A percentile compares a stretch with the other conserved stretches of the same genome.
Evolutionary conservation across 2,888 invertebrate genomes (phyloP).

Genomic region (Xanthorhoe designata): DNA sequence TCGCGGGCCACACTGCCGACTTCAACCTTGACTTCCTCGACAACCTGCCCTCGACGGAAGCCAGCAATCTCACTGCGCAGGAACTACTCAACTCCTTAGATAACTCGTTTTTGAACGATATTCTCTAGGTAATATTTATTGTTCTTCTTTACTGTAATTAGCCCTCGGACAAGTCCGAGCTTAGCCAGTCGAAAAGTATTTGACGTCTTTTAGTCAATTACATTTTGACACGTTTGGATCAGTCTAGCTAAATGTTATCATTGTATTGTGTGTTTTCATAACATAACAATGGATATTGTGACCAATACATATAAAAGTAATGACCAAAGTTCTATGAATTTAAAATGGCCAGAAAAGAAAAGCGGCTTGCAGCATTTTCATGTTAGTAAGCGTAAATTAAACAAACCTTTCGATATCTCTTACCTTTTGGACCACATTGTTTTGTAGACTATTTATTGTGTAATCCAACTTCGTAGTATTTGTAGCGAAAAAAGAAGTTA

Average conservation of each 20-base stretch:
- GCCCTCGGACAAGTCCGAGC: constrained; percentile 25
- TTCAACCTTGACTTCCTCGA: constrained; percentile 95
- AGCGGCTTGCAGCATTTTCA: constrained; percentile 37
- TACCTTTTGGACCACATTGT: constrained; percentile 72
- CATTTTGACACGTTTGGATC: constrained; percentile 49
- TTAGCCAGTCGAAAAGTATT: constrained; percentile 30
- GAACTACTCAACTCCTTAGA: constrained; percentile 94
- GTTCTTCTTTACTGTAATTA: constrained; percentile 24
- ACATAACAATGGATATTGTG: constrained; percentile 47
- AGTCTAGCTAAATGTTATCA: constrained; percentile 39
- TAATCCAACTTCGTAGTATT: constrained; percentile 78
- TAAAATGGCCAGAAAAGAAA: constrained; percentile 54
- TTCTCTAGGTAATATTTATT: constrained; percentile 70
- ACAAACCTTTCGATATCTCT: constrained; percentile 62
- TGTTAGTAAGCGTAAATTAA: constrained; percentile 38
- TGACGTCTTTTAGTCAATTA: constrained; percentile 52
- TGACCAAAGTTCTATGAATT: constrained; percentile 81
- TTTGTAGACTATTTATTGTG: constrained; percentile 80
- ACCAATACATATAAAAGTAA: constrained; percentile 67
- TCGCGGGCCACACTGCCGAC: constrained; percentile 85
- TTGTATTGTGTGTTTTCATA: constrained; percentile 42
- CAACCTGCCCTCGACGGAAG: constrained; percentile 91
- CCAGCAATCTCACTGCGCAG: constrained; percentile 91
- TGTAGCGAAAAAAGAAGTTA: constrained; percentile 80
- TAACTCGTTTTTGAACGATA: constrained; percentile 89